phyloP scores from a whole-genome alignment of 2,888 invertebrate species.

The Drosophila fungiperda region DNA sequence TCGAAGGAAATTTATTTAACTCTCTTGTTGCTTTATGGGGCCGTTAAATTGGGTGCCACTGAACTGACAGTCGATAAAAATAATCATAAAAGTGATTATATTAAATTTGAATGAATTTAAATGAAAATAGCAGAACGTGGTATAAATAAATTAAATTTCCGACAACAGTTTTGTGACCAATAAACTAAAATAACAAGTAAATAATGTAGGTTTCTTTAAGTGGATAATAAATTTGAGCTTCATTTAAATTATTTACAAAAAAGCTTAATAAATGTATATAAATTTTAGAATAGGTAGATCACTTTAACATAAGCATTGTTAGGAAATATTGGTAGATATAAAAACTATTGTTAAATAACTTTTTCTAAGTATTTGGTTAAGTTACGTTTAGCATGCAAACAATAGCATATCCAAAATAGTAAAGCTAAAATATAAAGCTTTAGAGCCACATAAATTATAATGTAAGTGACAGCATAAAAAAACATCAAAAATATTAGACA shows the following conservation, averaged over 20 bases:
- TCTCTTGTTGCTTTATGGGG: conserved; percentile 49
- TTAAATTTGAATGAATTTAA: conserved; percentile 21
- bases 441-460: not conserved
- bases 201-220: too few species aligned
- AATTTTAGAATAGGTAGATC: not conserved
- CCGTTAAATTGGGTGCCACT: conserved; percentile 48
- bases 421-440: not conserved
- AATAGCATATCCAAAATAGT: too few species aligned
- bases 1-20: conserved; percentile 53
- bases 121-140: not conserved
- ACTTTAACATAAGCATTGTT: not conserved
- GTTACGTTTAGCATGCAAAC: too few species aligned
- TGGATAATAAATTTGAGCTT: not conserved
- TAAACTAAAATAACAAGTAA: not conserved
- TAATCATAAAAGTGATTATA: conserved; percentile 29
- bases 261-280: not conserved
- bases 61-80: conserved; percentile 12
- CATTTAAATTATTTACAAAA: not conserved
- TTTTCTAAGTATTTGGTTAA: not conserved
- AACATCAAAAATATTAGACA: not conserved
- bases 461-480: not conserved
- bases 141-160: conserved; percentile 41
- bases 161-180: conserved; percentile 5
- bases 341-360: not conserved
- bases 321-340: not conserved